Conservation (phyloP, 2,888 invertebrate genomes). For the Luperina nickerlii region DNA sequence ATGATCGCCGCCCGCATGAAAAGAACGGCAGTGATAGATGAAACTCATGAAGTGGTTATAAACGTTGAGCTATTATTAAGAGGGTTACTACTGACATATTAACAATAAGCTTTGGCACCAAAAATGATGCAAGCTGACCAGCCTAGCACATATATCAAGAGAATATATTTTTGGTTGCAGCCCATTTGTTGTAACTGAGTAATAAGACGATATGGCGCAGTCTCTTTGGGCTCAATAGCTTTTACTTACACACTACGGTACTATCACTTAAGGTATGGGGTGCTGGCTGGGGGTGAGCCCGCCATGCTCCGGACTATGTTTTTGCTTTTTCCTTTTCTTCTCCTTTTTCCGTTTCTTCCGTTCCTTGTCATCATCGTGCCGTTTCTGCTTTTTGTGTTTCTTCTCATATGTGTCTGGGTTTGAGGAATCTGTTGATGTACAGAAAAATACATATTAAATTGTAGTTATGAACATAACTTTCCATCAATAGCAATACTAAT, state of each 20-base stretch:
- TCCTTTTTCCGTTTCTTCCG: constrained; percentile 98
- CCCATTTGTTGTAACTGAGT: constrained; percentile 38
- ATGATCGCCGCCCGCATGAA: constrained; percentile 3
- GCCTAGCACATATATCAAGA: constrained; percentile 29
- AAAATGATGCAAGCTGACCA: constrained; percentile 17
- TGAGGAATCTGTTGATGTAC: constrained; percentile 87
- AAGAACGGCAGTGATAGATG: background rate
- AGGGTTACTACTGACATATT: constrained; percentile 20
- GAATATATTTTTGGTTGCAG: constrained; percentile 47
- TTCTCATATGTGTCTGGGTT: constrained; percentile 96
- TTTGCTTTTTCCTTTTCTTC: constrained; percentile 98
- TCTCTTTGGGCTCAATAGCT: constrained; percentile 80
- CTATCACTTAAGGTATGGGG: constrained; percentile 75
- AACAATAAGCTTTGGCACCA: constrained; percentile 27
- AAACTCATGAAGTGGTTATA: constrained; percentile 17
- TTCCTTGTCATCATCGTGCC: constrained; percentile 98
- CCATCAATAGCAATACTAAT: too few species aligned
- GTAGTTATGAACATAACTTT: background rate
- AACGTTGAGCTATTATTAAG: constrained; percentile 17
- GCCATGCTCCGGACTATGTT: constrained; percentile 97
- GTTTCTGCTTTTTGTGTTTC: constrained; percentile 98
- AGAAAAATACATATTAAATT: background rate
- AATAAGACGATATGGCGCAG: constrained; percentile 57
- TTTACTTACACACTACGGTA: constrained; percentile 61
- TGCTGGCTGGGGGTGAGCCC: constrained; percentile 90